Evolutionary conservation across 2,113 vertebrate species (phyloP).

Genomic region (Grus americana): DNA sequence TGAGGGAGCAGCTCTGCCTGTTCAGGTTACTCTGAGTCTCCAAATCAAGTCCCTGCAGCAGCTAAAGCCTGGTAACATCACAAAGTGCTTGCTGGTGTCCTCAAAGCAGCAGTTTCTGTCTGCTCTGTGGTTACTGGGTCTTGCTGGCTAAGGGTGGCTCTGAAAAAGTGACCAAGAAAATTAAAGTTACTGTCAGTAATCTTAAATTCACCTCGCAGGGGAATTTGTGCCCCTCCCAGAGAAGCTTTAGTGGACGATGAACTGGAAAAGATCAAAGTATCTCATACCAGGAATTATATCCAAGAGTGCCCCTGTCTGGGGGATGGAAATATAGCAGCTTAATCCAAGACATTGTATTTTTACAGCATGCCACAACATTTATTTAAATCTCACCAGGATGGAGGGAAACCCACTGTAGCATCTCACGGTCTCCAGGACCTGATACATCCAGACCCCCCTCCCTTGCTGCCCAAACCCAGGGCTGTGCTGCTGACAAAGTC

Average conservation of each 20-base stretch:
- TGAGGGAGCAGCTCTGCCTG: neutral
- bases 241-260: neutral
- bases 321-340: neutral
- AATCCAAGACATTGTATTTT: fast-evolving
- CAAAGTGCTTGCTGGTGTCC: neutral
- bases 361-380: fast-evolving
- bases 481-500: fast-evolving
- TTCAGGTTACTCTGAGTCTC: neutral
- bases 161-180: neutral
- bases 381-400: fast-evolving
- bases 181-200: neutral
- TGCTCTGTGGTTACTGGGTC: neutral
- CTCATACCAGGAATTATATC: neutral
- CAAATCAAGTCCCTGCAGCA: neutral
- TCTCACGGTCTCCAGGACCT: fast-evolving
- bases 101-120: neutral
- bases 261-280: fast-evolving
- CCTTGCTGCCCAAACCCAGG: neutral
- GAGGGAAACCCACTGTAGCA: fast-evolving
- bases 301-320: constrained; percentile 57
- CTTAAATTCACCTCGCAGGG: neutral
- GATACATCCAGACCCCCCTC: neutral
- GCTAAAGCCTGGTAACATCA: neutral
- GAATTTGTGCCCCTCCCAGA: neutral
- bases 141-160: neutral